Evolutionary conservation across 2,113 vertebrate genomes (phyloP), one percentile per base, ranked within the genome.

Genomic region (Motacilla alba): DNA sequence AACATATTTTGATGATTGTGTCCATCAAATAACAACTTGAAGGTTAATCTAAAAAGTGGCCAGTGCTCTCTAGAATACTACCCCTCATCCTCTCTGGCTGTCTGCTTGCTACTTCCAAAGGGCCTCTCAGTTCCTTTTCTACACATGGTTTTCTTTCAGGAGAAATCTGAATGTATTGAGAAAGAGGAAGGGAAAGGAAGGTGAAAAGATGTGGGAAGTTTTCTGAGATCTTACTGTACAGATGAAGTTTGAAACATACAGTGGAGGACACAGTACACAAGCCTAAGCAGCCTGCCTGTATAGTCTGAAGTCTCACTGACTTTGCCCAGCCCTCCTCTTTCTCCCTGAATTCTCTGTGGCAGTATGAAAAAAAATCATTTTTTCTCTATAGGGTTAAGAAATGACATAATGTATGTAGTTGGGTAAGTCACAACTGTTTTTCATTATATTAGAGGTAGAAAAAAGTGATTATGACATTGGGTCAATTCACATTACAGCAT

Each of bases 261-360:
- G 8, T 75, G 9, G 21, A 83, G 8, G 11, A 55, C 23, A 23
- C 3, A 75, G 6, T n/a, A 41, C 18, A 13, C 22, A 23, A 90
- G 22, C 1, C 17, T 20, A 23, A 90, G 22, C 1, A 59, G 2
- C 6, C 7, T 59, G 13, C 2, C 6, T 24, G 8, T 8, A 24
- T 2, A 39, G 11, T 9, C 13, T 85, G 22, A 82, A 75, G 41
- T 62, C 21, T 81, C 33, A 44, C 11, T 53, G 56, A 33, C 7
- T 56, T 83, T 77, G 2, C 10, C 15, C n/a, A 69, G 9, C 2
- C 15, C 4, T 47, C 11, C 27, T 64, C 24, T 55, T 73, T 87
- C 10, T 64, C 27, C 26, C 37, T 49, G 46, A 92, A 74, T 66
- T 85, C 31, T 41, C 11, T 37, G 5, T 49, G 15, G 14, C 8